Percentiles rank a stretch among this genome's conserved stretches.
phyloP scores from a whole-genome alignment of 2,888 invertebrate genomes.

The Sphaerophoria taeniata region DNA sequence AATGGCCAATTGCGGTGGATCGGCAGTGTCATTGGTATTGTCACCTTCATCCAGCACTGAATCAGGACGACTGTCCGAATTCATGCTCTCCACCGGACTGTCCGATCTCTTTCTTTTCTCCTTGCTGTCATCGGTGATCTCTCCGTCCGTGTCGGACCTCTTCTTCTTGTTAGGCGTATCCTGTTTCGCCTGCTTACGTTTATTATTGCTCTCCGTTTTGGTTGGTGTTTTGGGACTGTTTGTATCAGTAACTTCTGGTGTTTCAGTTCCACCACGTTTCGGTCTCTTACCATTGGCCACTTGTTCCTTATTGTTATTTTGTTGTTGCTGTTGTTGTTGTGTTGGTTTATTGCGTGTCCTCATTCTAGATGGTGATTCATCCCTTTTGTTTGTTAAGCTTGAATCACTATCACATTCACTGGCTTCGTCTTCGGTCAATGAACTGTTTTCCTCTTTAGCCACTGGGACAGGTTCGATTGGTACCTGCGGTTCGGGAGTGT shows the following conservation, averaged over 20 bases:
- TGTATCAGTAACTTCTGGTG: conserved; percentile 83
- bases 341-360: conserved; percentile 92
- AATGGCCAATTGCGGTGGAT: conserved; percentile 81
- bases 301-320: conserved; percentile 84
- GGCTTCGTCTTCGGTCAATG: conserved; percentile 94
- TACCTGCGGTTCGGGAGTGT: conserved; percentile 86
- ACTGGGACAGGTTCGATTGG: conserved; percentile 85
- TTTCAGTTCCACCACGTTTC: conserved; percentile 86
- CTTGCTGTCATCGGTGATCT: conserved; percentile 82
- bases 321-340: conserved; percentile 81
- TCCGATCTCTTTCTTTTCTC: conserved; percentile 84
- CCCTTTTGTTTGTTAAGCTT: conserved; percentile 89
- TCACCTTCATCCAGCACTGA: conserved; percentile 88
- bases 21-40: conserved; percentile 82
- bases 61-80: conserved; percentile 90
- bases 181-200: conserved; percentile 80
- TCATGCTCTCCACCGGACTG: conserved; percentile 93
- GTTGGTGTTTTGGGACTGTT: conserved; percentile 83
- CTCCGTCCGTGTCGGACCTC: conserved; percentile 83
- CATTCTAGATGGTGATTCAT: conserved; percentile 94
- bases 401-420: conserved; percentile 98
- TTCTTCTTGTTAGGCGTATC: conserved; percentile 85
- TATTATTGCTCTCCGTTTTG: conserved; percentile 79
- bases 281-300: conserved; percentile 84
- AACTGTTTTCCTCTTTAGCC: conserved; percentile 90